Evolutionary conservation across 2,888 invertebrate species (phyloP), one percentile per base, ranked within the genome.

Genomic region (Atrina japonica): DNA sequence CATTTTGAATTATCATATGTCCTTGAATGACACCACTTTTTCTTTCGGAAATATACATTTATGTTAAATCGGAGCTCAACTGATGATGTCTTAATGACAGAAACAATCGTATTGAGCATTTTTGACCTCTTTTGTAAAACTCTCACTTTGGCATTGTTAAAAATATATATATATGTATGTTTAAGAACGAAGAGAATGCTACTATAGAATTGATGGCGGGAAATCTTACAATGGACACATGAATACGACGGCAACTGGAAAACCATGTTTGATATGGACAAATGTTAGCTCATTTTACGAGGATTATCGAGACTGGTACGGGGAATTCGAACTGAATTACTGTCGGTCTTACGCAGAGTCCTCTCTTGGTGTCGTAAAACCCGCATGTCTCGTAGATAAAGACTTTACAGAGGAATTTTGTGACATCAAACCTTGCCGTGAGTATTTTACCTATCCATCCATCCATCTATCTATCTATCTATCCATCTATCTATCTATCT

Each of bases 101-200:
- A n/a, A n/a, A n/a, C n/a, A n/a, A n/a, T n/a, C n/a, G n/a, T n/a
- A n/a, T n/a, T n/a, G n/a, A n/a, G n/a, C n/a, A n/a, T n/a, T n/a
- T n/a, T n/a, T n/a, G n/a, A n/a, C n/a, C n/a, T n/a, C n/a, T n/a
- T n/a, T n/a, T n/a, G n/a, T n/a, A n/a, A n/a, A n/a, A n/a, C n/a
- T n/a, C n/a, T n/a, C n/a, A n/a, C n/a, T n/a, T n/a, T n/a, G n/a
- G n/a, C n/a, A n/a, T n/a, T n/a, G n/a, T n/a, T n/a, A n/a, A n/a
- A n/a, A n/a, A n/a, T n/a, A n/a, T n/a, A n/a, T n/a, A n/a, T n/a
- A n/a, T n/a, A n/a, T n/a, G n/a, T n/a, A n/a, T n/a, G n/a, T 21
- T 21, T 27, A 40, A 78, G 77, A 35, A 0, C 50, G 43, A 23
- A 56, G 70, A 29, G 73, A 78, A 53, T 78, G 78, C 53, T 72